Conservation (phyloP, 2,797 vertebrate genomes). For the Lithobates sylvaticus region DNA sequence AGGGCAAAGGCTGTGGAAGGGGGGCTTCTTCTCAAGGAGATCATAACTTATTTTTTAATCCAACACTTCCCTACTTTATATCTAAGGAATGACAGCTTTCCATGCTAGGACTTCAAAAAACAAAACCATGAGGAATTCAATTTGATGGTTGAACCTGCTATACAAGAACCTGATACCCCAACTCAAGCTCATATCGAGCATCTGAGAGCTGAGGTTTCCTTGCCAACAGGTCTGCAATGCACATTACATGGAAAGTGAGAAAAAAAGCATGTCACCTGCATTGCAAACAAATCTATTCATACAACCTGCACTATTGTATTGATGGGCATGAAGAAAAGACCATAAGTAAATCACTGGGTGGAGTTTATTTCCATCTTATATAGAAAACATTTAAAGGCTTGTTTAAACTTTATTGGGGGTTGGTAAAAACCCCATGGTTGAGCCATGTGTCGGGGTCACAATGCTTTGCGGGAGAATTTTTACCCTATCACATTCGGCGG, state of each 20-base stretch:
- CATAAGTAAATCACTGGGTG: not conserved
- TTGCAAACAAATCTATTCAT: not conserved
- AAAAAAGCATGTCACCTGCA: not conserved
- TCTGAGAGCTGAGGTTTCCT: not conserved
- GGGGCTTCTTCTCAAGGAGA: too few species aligned
- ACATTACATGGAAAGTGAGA: not conserved
- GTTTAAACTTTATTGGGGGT: too few species aligned
- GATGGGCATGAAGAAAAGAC: not conserved
- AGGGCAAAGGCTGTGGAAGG: too few species aligned
- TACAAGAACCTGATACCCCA: not conserved
- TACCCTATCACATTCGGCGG: too few species aligned
- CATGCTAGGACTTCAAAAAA: not conserved
- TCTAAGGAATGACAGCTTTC: not conserved
- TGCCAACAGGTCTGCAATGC: not conserved
- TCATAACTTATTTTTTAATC: too few species aligned
- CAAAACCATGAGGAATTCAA: too few species aligned
- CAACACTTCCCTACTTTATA: too few species aligned
- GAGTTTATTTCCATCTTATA: too few species aligned
- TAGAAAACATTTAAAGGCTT: too few species aligned
- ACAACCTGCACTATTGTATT: not conserved
- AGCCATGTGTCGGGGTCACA: too few species aligned
- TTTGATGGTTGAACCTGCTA: not conserved
- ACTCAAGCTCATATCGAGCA: not conserved
- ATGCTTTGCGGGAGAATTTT: too few species aligned
- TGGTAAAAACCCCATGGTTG: too few species aligned